These are phyloP conservation scores for Serilophus lunatus DNA, from an alignment of 2,113 vertebrate genomes.

Conservation along the genomic window DNA sequence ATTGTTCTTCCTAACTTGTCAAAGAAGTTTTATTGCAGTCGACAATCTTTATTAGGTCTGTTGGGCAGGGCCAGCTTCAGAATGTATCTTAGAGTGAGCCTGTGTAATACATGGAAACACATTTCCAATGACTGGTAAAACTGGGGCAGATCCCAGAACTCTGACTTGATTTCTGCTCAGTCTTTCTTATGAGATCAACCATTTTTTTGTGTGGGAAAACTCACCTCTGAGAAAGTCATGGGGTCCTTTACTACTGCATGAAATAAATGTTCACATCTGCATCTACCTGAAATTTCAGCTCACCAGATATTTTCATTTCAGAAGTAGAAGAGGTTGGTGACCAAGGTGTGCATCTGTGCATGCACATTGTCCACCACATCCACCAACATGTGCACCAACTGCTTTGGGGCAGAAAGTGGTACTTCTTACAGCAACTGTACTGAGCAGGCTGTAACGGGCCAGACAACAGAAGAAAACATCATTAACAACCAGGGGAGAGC, in stretches of 20 bases:
- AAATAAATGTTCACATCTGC: neutral
- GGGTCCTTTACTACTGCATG: neutral
- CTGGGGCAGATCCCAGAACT: neutral
- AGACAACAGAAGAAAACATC: constrained; percentile 5
- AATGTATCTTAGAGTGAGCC: neutral
- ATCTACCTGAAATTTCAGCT: neutral
- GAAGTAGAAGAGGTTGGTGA: neutral
- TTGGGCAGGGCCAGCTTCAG: constrained; percentile 34
- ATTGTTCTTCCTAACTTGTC: constrained; percentile 59
- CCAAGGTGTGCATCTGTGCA: neutral
- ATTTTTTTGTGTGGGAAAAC: neutral
- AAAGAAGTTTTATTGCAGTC: constrained; percentile 55
- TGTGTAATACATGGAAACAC: neutral
- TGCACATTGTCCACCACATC: fast-evolving
- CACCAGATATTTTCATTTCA: neutral
- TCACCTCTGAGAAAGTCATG: neutral
- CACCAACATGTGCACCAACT: fast-evolving
- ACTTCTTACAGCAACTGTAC: neutral
- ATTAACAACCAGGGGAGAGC: constrained; percentile 34
- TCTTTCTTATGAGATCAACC: neutral
- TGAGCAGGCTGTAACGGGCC: neutral
- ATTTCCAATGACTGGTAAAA: neutral
- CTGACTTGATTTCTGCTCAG: neutral
- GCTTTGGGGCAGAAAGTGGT: neutral
- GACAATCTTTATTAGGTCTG: constrained; percentile 52